Evolutionary conservation across 2,888 invertebrate genomes (phyloP).

Genomic region (Cephus nigrinus): DNA sequence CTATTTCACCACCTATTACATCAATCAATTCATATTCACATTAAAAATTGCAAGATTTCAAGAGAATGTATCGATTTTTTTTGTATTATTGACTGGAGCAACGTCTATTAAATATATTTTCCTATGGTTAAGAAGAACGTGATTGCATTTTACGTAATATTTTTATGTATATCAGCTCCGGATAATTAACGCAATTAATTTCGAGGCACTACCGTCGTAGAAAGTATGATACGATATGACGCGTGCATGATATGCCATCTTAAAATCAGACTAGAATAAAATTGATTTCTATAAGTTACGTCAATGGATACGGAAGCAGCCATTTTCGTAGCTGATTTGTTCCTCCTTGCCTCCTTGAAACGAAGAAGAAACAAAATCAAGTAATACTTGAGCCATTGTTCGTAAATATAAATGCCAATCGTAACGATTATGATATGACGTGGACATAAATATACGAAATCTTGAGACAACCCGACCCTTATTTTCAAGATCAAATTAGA

Average conservation of each 20-base stretch:
- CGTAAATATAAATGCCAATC: neutral
- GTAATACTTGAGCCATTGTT: neutral
- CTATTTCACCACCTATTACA: neutral
- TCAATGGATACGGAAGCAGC: neutral
- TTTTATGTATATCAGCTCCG: neutral
- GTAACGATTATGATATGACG: neutral
- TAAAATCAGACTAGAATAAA: neutral
- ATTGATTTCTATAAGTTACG: neutral
- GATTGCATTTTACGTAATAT: neutral
- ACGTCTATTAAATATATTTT: neutral
- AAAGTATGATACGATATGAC: neutral
- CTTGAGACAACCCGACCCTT: neutral
- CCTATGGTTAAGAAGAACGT: neutral
- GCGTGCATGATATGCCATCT: neutral
- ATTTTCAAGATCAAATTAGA: neutral
- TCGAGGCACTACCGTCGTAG: constrained; percentile 1
- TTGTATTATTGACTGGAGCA: neutral
- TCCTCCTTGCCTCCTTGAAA: neutral
- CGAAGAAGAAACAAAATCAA: neutral
- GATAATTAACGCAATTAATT: neutral
- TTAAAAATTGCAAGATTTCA: neutral
- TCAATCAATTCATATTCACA: neutral
- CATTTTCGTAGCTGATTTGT: neutral
- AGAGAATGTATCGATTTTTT: neutral
- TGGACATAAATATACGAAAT: neutral